Evolutionary conservation across 2,113 vertebrate species (phyloP).

Genomic region (Dicentrarchus labrax): DNA sequence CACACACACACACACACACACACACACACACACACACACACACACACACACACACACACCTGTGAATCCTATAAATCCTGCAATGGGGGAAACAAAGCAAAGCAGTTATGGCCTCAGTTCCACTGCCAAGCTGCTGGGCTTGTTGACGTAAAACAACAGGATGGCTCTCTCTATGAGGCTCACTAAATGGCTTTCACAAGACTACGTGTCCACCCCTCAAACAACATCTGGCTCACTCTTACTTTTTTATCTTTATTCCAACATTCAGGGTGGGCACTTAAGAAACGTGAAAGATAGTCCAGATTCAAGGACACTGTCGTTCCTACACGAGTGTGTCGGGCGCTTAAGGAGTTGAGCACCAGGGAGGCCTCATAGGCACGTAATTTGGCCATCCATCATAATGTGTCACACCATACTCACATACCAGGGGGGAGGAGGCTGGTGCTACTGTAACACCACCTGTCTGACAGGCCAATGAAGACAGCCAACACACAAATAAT

Average conservation of each 20-base stretch:
- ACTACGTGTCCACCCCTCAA: conserved; percentile 39
- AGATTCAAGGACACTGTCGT: conserved; percentile 23
- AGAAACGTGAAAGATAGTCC: conserved; percentile 11
- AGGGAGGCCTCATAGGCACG: conserved; percentile 39
- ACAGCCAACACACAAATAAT: conserved; percentile 51
- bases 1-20: conserved; percentile 27
- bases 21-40: conserved; percentile 38
- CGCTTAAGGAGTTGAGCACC: conserved; percentile 20
- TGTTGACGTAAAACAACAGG: conserved; percentile 80
- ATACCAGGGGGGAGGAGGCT: conserved; percentile 38
- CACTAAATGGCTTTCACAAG: conserved; percentile 71
- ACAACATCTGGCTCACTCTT: conserved; percentile 68
- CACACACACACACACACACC: conserved; percentile 54
- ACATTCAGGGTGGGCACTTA: conserved; percentile 64
- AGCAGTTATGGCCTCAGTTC: conserved; percentile 66
- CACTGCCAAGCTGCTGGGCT: conserved; percentile 75
- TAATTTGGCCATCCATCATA: conserved; percentile 58
- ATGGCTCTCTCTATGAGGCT: conserved; percentile 65
- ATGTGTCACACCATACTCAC: conserved; percentile 28
- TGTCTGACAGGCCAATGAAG: conserved; percentile 51
- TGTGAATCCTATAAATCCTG: conserved; percentile 72
- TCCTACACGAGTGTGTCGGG: not conserved
- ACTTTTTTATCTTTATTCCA: conserved; percentile 55
- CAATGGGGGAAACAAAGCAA: conserved; percentile 45
- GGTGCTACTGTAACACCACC: conserved; percentile 64